Base-by-base conservation (phyloP, 2,113 vertebrate species). In the Phrynosoma blainvillii region DNA sequence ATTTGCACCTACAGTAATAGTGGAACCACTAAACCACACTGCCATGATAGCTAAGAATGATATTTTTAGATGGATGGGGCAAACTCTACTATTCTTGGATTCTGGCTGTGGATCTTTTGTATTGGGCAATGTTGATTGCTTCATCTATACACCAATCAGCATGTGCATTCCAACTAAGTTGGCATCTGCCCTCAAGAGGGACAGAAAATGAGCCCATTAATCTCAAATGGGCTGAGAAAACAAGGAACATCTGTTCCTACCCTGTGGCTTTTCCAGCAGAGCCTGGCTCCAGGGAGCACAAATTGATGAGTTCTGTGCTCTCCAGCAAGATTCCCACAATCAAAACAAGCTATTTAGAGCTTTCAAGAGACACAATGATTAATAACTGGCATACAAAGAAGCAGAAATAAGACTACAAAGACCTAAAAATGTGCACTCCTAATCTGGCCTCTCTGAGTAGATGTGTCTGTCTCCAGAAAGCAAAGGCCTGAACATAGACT, bases 221-320 rank as follows among this genome's bases (percentile, higher is more conserved):
- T 89, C 47, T 92, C 42, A 12, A 23, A 68, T 78, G 83, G n/a
- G 54, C 52, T 74, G 52, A 59, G 68, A 90, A 62, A 89, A 6
- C 23, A 2, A 80, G 87, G 65, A 84, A 88, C 76, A 84, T 27
- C 88, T 87, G 23, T 82, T 88, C 71, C 81, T 88, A 66, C 47
- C 20, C 23, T 1, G 59, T 68, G 25, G 83, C 14, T 89, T 84
- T 1, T 77, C 86, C 11, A 84, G 84, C 8, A 10, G 65, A 68
- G 6, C 68, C 65, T 82, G 80, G 84, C 85, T 68, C 82, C 62
- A 86, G 71, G 18, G 84, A 65, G 54, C 32, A 65, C 36, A 62
- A 14, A 70, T 18, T 81, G 82, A 56, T 0, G 7, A 86, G 30
- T 8, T 84, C 0, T 7, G 77, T 25, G 54, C 82, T 79, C 42